Evolutionary conservation across 2,888 invertebrate species (phyloP).

Genomic region (Neoitamus cyanurus): DNA sequence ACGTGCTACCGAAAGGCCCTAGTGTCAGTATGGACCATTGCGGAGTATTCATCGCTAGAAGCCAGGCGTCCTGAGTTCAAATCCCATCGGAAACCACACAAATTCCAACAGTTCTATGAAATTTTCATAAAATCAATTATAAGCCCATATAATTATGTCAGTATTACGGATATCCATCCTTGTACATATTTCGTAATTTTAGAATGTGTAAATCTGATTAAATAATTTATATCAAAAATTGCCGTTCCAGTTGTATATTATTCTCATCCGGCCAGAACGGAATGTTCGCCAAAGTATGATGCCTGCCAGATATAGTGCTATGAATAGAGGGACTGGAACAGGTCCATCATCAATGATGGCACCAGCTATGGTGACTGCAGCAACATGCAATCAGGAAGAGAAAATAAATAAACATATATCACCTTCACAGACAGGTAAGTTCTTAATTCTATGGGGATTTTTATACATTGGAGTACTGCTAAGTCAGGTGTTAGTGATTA

Average conservation of each 20-base stretch:
- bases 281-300: conserved; percentile 90
- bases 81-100: too few species aligned
- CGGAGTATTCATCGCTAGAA: too few species aligned
- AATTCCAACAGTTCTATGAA: too few species aligned
- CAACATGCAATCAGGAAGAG: conserved; percentile 76
- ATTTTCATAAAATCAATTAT: too few species aligned
- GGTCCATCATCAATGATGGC: conserved; percentile 77
- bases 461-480: too few species aligned
- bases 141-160: too few species aligned
- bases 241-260: conserved; percentile 80
- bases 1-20: too few species aligned
- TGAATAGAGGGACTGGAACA: conserved; percentile 73
- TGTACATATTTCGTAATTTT: too few species aligned
- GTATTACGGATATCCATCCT: too few species aligned
- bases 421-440: conserved; percentile 65
- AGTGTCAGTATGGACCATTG: too few species aligned
- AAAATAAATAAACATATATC: conserved; percentile 73
- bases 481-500: too few species aligned
- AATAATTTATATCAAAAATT: not conserved
- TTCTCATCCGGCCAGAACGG: conserved; percentile 87
- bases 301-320: conserved; percentile 75
- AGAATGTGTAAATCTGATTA: not conserved
- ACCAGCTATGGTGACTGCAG: conserved; percentile 74
- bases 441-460: not conserved
- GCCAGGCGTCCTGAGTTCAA: too few species aligned